phyloP scores from a whole-genome alignment of 1,140 invertebrate genomes.

The Solenopsis invicta region DNA sequence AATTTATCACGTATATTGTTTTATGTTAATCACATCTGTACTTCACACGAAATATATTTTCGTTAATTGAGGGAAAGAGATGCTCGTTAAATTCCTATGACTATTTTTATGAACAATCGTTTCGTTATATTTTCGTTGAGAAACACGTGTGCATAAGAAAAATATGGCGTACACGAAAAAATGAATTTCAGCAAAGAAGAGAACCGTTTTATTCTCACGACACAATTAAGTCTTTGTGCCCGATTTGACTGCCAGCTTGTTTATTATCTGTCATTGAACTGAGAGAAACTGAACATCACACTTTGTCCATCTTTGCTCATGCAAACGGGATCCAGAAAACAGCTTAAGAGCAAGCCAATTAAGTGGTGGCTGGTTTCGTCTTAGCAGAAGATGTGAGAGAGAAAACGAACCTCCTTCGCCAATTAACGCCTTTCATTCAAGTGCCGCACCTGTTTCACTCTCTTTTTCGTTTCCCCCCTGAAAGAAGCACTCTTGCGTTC shows the following conservation, averaged over 20 bases:
- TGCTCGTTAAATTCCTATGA: background rate
- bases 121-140: background rate
- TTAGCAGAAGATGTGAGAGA: background rate
- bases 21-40: background rate
- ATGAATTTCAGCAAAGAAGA: background rate
- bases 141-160: background rate
- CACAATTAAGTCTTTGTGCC: background rate
- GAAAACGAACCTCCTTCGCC: constrained; percentile 1
- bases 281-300: constrained; percentile 11
- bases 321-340: background rate
- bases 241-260: constrained; percentile 19
- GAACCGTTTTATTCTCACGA: constrained; percentile 30
- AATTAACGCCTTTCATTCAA: constrained; percentile 61
- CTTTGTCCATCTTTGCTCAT: background rate
- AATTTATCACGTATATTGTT: background rate
- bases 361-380: constrained; percentile 25
- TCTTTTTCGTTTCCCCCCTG: background rate
- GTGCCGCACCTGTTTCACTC: constrained; percentile 25
- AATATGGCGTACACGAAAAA: background rate
- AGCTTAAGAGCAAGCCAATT: constrained; percentile 44
- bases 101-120: background rate
- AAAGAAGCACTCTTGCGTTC: constrained; percentile 40
- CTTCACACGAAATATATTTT: background rate
- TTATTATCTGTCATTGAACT: constrained; percentile 39
- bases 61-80: background rate